Evolutionary conservation across 2,888 invertebrate genomes (phyloP).

Genomic region (Aricia artaxerxes): DNA sequence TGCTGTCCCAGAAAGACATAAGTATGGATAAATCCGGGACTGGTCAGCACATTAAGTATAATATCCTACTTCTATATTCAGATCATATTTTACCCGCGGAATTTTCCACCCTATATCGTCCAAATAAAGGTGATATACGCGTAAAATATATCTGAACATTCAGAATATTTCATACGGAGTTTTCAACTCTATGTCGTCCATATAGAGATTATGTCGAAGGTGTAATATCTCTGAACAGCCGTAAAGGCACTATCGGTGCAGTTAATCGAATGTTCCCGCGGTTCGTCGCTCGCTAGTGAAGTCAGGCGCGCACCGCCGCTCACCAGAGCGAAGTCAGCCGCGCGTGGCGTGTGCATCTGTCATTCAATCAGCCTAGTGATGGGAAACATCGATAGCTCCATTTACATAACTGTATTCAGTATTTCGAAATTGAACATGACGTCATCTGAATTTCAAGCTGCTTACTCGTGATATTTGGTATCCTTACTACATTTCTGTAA

Average conservation of each 20-base stretch:
- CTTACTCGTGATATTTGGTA: not conserved
- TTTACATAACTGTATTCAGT: not conserved
- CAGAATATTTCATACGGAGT: too few relatives aligned
- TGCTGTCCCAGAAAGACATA: too few relatives aligned
- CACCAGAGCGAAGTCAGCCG: constrained; percentile 15
- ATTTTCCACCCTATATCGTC: too few relatives aligned
- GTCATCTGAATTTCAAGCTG: not conserved
- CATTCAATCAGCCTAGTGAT: constrained; percentile 15
- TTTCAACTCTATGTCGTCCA: not conserved
- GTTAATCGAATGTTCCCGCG: constrained; percentile 8
- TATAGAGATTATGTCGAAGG: not conserved
- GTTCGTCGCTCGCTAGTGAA: constrained; percentile 11
- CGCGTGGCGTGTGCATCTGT: constrained; percentile 15
- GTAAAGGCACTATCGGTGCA: not conserved
- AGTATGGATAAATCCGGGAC: too few relatives aligned
- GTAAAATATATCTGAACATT: too few relatives aligned
- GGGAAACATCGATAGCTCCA: not conserved
- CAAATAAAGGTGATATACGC: too few relatives aligned
- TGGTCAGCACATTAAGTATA: too few relatives aligned
- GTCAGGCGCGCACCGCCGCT: constrained; percentile 3
- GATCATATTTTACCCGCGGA: too few relatives aligned
- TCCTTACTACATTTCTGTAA: not conserved
- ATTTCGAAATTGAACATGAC: not conserved
- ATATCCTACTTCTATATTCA: too few relatives aligned
- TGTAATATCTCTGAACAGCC: not conserved